Conservation (phyloP, 2,888 invertebrate species). For the Apeira syringaria region DNA sequence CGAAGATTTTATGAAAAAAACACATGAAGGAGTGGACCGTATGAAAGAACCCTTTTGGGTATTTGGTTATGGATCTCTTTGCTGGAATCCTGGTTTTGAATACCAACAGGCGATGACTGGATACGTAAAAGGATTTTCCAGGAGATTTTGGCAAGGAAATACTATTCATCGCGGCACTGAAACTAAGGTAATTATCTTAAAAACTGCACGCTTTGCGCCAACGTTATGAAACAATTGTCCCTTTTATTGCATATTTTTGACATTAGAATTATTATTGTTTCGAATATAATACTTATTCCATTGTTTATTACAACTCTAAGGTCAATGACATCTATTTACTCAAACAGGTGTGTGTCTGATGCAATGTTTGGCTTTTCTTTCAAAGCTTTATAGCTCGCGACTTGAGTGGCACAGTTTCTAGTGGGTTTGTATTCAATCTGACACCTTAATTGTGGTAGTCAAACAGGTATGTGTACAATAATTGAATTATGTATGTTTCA, state of each 20-base stretch:
- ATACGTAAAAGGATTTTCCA: constrained; percentile 90
- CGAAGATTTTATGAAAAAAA: constrained; percentile 12
- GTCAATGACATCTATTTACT: constrained; percentile 4
- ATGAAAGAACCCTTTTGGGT: constrained; percentile 89
- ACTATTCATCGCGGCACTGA: constrained; percentile 91
- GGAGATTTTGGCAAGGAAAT: constrained; percentile 97
- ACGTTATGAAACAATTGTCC: too few relatives aligned
- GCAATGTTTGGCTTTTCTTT: constrained; percentile 24
- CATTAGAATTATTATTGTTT: too few relatives aligned
- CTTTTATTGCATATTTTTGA: too few relatives aligned
- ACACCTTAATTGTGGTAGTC: too few relatives aligned
- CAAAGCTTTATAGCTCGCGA: too few relatives aligned
- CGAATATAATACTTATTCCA: too few relatives aligned
- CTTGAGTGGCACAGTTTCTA: too few relatives aligned
- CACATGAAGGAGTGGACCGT: constrained; percentile 16
- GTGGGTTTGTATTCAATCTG: too few relatives aligned
- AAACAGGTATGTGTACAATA: too few relatives aligned
- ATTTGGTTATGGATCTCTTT: constrained; percentile 97
- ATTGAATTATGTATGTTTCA: too few relatives aligned
- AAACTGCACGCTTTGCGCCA: not conserved
- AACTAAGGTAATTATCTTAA: constrained; percentile 82
- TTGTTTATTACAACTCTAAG: not conserved
- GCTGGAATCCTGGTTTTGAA: constrained; percentile 97
- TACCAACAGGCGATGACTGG: constrained; percentile 92
- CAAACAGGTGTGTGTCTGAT: constrained; percentile 23